Evolutionary conservation across 2,888 invertebrate species (phyloP).

Genomic region (Drosophila demipolita): DNA sequence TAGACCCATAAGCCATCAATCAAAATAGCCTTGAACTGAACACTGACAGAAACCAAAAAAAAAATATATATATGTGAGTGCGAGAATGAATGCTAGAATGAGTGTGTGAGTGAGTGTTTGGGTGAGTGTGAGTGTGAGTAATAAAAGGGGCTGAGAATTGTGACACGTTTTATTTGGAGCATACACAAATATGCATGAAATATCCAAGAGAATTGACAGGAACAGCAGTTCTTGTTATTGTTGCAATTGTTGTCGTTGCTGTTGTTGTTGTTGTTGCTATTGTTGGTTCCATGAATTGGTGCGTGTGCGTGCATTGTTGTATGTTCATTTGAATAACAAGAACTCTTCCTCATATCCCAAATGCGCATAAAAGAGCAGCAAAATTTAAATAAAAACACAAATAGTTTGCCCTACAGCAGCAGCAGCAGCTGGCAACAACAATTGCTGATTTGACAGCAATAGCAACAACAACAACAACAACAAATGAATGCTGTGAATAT

Average conservation of each 20-base stretch:
- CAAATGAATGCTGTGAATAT: constrained; percentile 13
- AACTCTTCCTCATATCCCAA: constrained; percentile 42
- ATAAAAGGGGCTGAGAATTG: constrained; percentile 33
- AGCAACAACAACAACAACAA: constrained; percentile 32
- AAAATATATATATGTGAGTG: background rate
- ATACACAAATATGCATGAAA: constrained; percentile 32
- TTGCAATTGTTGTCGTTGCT: constrained; percentile 11
- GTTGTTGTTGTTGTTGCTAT: constrained; percentile 15
- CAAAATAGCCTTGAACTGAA: constrained; percentile 73
- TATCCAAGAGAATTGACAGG: constrained; percentile 48
- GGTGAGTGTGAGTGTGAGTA: background rate
- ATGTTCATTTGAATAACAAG: constrained; percentile 69
- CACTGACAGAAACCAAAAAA: constrained; percentile 54
- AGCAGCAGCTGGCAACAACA: constrained; percentile 17
- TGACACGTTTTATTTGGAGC: constrained; percentile 62
- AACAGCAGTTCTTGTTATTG: constrained; percentile 31
- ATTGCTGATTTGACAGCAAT: constrained; percentile 57
- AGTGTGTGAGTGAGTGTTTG: background rate
- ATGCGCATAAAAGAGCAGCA: constrained; percentile 36
- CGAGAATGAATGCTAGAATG: background rate
- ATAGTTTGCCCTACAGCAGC: constrained; percentile 49
- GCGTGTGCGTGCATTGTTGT: constrained; percentile 65
- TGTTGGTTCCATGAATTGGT: constrained; percentile 27
- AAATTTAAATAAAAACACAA: constrained; percentile 65
- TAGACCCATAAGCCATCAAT: constrained; percentile 63